Evolutionary conservation across 2,888 invertebrate species (phyloP).

Genomic region (Rotaria sp.): DNA sequence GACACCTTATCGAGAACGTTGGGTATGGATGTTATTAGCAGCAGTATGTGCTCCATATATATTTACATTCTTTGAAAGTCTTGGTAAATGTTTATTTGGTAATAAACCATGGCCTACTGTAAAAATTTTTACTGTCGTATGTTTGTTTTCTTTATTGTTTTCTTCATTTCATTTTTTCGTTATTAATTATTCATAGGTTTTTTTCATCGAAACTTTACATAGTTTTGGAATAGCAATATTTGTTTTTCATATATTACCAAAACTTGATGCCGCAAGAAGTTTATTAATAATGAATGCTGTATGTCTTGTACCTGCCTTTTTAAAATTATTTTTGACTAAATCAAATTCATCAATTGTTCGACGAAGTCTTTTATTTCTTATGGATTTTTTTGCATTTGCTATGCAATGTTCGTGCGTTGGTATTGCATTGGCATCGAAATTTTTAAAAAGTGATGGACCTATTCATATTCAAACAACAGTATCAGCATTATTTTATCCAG

Average conservation of each 20-base stretch:
- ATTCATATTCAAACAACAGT: neutral
- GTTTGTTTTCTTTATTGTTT: neutral
- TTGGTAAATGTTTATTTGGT: slow-evolving; percentile 47
- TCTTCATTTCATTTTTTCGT: neutral
- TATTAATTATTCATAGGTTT: neutral
- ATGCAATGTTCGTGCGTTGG: slow-evolving; percentile 40
- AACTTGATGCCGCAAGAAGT: slow-evolving; percentile 45
- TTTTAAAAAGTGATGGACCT: neutral
- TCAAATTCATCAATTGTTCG: slow-evolving; percentile 20
- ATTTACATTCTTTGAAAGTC: slow-evolving; percentile 66
- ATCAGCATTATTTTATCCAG: neutral
- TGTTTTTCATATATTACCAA: slow-evolving; percentile 39
- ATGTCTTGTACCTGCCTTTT: slow-evolving; percentile 47
- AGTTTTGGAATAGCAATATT: slow-evolving; percentile 40
- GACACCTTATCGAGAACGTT: slow-evolving; percentile 61
- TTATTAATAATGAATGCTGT: slow-evolving; percentile 49
- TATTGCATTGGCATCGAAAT: slow-evolving; percentile 39
- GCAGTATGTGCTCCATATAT: slow-evolving; percentile 80
- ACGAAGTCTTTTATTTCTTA: slow-evolving; percentile 33
- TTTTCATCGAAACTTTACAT: slow-evolving; percentile 37
- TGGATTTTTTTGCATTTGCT: slow-evolving; percentile 39
- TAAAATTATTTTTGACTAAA: slow-evolving; percentile 40
- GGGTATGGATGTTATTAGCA: slow-evolving; percentile 83
- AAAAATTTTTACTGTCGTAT: slow-evolving; percentile 42
- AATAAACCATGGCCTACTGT: slow-evolving; percentile 45